These are phyloP conservation scores for Pempheris klunzingeri DNA, from an alignment of 2,797 vertebrate genomes.

Conservation along the genomic window DNA sequence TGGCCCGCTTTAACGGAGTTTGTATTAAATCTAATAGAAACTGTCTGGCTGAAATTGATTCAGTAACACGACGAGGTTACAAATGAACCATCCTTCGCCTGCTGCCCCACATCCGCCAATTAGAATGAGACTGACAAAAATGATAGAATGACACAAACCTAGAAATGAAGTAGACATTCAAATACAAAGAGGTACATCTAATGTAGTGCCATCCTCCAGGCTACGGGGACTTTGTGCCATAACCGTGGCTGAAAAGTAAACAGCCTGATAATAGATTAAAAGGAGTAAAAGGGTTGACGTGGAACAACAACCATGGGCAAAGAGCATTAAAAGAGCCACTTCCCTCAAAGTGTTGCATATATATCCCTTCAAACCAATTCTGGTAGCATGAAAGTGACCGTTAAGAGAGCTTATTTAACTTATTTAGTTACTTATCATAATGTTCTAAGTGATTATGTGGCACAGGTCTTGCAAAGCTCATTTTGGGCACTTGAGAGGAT, in stretches of 20 bases:
- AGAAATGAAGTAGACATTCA: not conserved
- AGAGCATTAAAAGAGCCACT: slow-evolving; percentile 15
- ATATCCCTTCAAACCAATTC: slow-evolving; percentile 27
- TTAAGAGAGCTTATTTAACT: slow-evolving; percentile 4
- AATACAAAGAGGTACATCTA: slow-evolving; percentile 43
- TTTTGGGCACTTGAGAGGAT: slow-evolving; percentile 34
- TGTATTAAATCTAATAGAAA: slow-evolving; percentile 81
- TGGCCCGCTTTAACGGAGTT: slow-evolving; percentile 73
- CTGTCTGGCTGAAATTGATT: slow-evolving; percentile 78
- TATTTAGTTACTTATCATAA: slow-evolving; percentile 44
- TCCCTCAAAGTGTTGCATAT: slow-evolving; percentile 3
- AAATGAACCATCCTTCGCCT: slow-evolving; percentile 67
- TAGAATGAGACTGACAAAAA: slow-evolving; percentile 24
- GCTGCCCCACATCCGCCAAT: slow-evolving; percentile 23
- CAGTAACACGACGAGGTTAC: slow-evolving; percentile 63
- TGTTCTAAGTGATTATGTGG: slow-evolving; percentile 48
- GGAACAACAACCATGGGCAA: slow-evolving; percentile 6
- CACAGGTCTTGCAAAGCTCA: slow-evolving; percentile 28
- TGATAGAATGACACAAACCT: slow-evolving; percentile 26
- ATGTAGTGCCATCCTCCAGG: slow-evolving; percentile 35
- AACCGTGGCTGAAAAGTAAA: slow-evolving; percentile 46
- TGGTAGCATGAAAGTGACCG: slow-evolving; percentile 25
- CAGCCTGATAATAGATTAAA: slow-evolving; percentile 32
- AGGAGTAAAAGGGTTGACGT: slow-evolving; percentile 6
- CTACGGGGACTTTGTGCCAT: slow-evolving; percentile 23